Conservation (phyloP, 2,888 invertebrate genomes). For the Oxytorus armatus region DNA sequence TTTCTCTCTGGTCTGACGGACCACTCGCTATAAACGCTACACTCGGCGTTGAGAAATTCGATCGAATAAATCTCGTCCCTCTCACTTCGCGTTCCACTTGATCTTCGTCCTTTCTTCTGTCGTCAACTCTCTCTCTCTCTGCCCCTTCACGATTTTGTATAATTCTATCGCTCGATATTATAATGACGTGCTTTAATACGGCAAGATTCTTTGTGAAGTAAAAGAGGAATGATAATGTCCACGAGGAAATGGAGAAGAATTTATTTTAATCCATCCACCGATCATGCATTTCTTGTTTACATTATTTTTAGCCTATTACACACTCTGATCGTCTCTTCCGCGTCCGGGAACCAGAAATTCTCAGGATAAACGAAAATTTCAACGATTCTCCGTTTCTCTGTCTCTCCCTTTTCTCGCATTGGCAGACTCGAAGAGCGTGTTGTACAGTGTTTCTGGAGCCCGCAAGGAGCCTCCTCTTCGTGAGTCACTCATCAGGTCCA, state of each 20-base stretch:
- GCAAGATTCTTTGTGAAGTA: constrained; percentile 3
- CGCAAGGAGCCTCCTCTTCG: constrained; percentile 41
- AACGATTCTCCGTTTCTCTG: constrained; percentile 47
- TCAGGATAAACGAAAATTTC: constrained; percentile 58
- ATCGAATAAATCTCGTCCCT: constrained; percentile 82
- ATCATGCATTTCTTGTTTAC: constrained; percentile 39
- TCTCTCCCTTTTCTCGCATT: constrained; percentile 32
- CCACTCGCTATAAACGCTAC: constrained; percentile 5
- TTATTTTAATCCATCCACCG: constrained; percentile 52
- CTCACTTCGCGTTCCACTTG: constrained; percentile 67
- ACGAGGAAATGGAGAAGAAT: constrained; percentile 56
- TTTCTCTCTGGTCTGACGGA: constrained; percentile 38
- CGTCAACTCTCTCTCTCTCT: neutral
- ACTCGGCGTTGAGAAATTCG: constrained; percentile 76
- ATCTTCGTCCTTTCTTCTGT: constrained; percentile 62
- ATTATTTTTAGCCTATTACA: constrained; percentile 40
- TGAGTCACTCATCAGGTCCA: constrained; percentile 78
- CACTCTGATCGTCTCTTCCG: constrained; percentile 52
- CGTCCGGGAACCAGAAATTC: constrained; percentile 49
- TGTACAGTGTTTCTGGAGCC: constrained; percentile 40
- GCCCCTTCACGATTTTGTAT: constrained; percentile 52
- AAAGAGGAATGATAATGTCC: constrained; percentile 44
- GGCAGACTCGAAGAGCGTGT: constrained; percentile 41
- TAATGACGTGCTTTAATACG: constrained; percentile 46
- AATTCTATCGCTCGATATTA: constrained; percentile 60